A percentile compares a stretch with the other conserved stretches of the same genome.
Conservation (phyloP, 2,888 invertebrate genomes). For the Halocaridina rubra region DNA sequence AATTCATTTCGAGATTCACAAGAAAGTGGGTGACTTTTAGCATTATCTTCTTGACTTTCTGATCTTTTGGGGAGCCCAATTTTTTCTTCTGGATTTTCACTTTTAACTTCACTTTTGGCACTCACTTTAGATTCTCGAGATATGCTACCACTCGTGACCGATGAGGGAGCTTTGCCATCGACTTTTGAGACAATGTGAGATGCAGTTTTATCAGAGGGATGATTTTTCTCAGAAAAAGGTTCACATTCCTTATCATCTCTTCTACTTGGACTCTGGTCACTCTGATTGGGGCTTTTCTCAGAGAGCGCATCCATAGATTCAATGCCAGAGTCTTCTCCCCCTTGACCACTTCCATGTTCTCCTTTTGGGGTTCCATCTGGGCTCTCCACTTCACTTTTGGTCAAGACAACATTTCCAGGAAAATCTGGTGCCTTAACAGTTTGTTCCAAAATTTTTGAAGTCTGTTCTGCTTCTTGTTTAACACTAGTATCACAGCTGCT, state of each 20-base stretch:
- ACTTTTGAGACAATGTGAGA: no score
- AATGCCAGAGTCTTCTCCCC: slow-evolving; percentile 89
- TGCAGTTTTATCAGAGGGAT: not conserved
- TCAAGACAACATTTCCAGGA: slow-evolving; percentile 46
- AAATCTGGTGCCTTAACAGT: slow-evolving; percentile 46
- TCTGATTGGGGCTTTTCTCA: slow-evolving; percentile 90
- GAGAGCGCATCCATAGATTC: slow-evolving; percentile 95
- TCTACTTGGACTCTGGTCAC: slow-evolving; percentile 70
- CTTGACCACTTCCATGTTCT: slow-evolving; percentile 63
- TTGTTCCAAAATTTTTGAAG: slow-evolving; percentile 37
- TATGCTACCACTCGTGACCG: not conserved
- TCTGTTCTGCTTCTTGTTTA: slow-evolving; percentile 56
- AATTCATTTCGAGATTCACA: slow-evolving; percentile 28
- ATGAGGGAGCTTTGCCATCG: not conserved
- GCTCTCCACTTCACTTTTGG: slow-evolving; percentile 60
- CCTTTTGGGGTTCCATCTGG: slow-evolving; percentile 64
- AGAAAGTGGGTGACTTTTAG: slow-evolving; percentile 24
- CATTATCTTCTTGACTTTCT: not conserved
- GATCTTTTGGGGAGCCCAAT: not conserved
- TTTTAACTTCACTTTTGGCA: slow-evolving; percentile 36
- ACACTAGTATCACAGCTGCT: slow-evolving; percentile 63
- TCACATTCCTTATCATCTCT: slow-evolving; percentile 64
- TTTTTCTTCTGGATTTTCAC: slow-evolving; percentile 15
- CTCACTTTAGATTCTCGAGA: slow-evolving; percentile 33
- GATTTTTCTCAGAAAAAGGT: slow-evolving; percentile 38